Conservation (phyloP, 2,113 vertebrate genomes). For the Poeciliopsis prolifica region DNA sequence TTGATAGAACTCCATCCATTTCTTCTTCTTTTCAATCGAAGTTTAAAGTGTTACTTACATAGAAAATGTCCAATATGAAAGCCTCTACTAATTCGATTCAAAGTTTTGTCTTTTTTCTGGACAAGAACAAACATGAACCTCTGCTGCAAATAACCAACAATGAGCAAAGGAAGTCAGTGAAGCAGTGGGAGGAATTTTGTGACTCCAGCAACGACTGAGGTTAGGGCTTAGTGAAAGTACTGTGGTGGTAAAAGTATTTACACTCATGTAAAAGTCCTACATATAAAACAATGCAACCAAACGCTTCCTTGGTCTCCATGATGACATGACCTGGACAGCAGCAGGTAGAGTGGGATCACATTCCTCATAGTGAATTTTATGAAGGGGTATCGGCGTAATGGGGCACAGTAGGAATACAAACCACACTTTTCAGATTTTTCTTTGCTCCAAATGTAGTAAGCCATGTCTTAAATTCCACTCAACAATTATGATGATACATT, state of each 20-base stretch:
- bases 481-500: background rate
- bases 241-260: no score
- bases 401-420: no score
- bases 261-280: no score
- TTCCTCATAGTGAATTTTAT: no score
- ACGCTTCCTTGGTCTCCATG: no score
- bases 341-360: no score
- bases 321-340: no score
- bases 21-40: background rate
- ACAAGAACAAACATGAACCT: constrained; percentile 9
- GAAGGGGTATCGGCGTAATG: no score
- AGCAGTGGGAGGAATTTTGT: constrained; percentile 38
- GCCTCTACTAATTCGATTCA: background rate
- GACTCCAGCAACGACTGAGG: constrained; percentile 15
- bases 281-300: no score
- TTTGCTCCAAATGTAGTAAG: background rate
- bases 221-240: no score
- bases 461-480: background rate
- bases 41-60: background rate
- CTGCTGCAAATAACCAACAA: background rate
- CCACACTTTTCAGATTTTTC: no score
- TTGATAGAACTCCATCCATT: constrained; percentile 52
- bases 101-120: background rate
- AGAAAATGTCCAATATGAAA: background rate
- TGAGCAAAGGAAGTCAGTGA: constrained; percentile 39